Base-by-base conservation (phyloP, 2,797 vertebrate genomes). In the Sardinella longiceps region DNA sequence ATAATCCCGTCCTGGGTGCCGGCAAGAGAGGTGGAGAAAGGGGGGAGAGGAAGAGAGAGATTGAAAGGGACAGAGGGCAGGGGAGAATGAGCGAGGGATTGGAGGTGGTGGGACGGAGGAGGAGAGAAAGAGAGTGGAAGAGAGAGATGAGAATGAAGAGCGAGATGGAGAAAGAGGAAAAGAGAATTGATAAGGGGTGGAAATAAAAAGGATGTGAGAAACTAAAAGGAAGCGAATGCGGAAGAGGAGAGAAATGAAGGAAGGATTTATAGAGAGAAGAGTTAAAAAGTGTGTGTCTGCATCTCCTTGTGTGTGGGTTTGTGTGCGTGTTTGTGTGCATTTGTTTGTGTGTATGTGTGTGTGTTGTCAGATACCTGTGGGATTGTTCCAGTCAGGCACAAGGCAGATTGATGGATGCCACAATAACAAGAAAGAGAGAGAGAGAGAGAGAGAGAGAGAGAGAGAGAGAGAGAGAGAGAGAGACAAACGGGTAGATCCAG, bases 1-100 rank as follows among this genome's bases (percentile, higher is more conserved):
- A 95, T 96, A 97, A 96, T 96, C 94, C 90, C 95, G 93, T 95
- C 94, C 95, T 95, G 93, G 87, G 93, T 93, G 93, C 92, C 86
- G 50, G 87, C 84, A 89, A 92, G 91, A 92, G 92, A 90, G 91
- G 91, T 89, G 89, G 92, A 85, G 46, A 88, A n/a, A n/a, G n/a
- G n/a, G 89, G 91, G 85, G 48, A 88, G 90, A 89, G 91, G 87
- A 92, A 91, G 91, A 95, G 91, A 88, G 94, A 95, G 93, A 96
- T 96, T 96, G 95, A 90, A 95, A 95, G 92, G 95, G 95, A 95
- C 95, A 95, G 94, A 89, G 89, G 82, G 84, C 83, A 87, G 56
- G 39, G 80, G 74, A 53, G 85, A 83, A 84, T 33, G 84, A 2
- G 53, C 14, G 30, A 74, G 60, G 28, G 51, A 53, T 53, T 53